Conservation (phyloP, 2,113 vertebrate species). For the Strix uralensis region DNA sequence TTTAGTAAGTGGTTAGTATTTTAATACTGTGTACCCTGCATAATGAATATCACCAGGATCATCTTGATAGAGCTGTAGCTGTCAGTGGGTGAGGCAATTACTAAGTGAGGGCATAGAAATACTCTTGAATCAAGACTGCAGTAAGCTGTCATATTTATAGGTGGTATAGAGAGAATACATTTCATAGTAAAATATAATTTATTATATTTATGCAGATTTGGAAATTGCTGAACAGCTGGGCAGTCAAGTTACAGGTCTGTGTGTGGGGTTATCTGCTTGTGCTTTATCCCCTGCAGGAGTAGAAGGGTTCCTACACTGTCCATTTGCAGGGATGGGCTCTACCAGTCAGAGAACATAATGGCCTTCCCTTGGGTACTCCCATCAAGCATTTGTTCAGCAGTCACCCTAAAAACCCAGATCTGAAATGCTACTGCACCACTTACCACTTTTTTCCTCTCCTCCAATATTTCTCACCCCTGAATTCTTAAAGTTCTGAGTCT, state of each 20-base stretch:
- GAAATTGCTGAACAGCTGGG: constrained; percentile 39
- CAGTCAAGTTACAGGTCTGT: not conserved
- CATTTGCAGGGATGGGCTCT: not conserved
- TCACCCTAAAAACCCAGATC: not conserved
- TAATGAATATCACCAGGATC: not conserved
- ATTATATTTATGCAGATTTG: constrained; percentile 43
- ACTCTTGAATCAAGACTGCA: constrained; percentile 53
- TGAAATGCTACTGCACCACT: not conserved
- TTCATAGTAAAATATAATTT: constrained; percentile 43
- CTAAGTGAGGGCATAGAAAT: constrained; percentile 25
- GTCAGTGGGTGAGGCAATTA: constrained; percentile 12
- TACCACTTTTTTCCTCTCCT: not conserved
- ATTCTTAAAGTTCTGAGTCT: not conserved
- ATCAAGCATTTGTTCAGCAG: not conserved
- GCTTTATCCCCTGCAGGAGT: not conserved
- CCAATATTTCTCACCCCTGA: not conserved
- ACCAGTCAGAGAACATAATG: not conserved
- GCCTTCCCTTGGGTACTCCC: not conserved
- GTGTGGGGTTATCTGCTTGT: not conserved
- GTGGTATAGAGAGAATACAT: constrained; percentile 36
- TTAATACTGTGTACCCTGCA: not conserved
- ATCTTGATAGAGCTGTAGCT: constrained; percentile 36
- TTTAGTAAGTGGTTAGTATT: not conserved
- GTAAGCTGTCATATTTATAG: constrained; percentile 21
- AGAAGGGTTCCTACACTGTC: not conserved